Percentiles rank a stretch among this genome's conserved stretches.
Evolutionary conservation across 2,888 invertebrate species (phyloP).

Genomic region (Xestia c-nigrum): DNA sequence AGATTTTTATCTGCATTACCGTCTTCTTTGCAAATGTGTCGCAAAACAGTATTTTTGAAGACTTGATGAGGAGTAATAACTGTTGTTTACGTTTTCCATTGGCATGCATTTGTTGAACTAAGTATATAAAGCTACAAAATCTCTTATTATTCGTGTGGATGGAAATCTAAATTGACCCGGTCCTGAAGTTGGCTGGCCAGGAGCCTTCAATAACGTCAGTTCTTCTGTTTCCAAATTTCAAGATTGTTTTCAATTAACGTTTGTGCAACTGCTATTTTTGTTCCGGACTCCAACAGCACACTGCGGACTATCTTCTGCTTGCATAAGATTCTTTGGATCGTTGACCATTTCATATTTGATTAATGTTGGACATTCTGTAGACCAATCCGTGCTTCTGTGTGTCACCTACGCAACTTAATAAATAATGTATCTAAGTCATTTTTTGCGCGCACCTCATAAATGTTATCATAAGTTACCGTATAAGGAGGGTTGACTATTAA

Average conservation of each 20-base stretch:
- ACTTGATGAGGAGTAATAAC: constrained; percentile 22
- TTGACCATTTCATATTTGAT: neutral
- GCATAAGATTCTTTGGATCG: neutral
- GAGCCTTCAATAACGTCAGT: neutral
- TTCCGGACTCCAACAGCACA: neutral
- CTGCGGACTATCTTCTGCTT: neutral
- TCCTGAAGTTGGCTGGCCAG: neutral
- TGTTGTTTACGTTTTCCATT: constrained; percentile 13
- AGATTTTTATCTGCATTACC: constrained; percentile 44
- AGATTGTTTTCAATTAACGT: neutral
- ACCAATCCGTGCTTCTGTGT: neutral
- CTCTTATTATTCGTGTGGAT: neutral
- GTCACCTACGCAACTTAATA: constrained; percentile 11
- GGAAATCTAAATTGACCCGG: neutral
- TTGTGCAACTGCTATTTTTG: too few species aligned
- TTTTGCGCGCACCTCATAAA: constrained; percentile 31
- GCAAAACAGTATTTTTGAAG: constrained; percentile 33
- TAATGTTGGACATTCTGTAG: neutral
- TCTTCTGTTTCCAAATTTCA: neutral
- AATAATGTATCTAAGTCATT: constrained; percentile 40
- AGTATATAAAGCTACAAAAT: too few species aligned
- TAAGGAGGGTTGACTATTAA: constrained; percentile 45
- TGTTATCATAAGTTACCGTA: constrained; percentile 33
- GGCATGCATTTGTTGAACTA: neutral
- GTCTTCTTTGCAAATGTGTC: constrained; percentile 34